These are phyloP conservation scores for Dreissena rostriformis DNA, from an alignment of 1,140 invertebrate genomes.

Conservation along the genomic window DNA sequence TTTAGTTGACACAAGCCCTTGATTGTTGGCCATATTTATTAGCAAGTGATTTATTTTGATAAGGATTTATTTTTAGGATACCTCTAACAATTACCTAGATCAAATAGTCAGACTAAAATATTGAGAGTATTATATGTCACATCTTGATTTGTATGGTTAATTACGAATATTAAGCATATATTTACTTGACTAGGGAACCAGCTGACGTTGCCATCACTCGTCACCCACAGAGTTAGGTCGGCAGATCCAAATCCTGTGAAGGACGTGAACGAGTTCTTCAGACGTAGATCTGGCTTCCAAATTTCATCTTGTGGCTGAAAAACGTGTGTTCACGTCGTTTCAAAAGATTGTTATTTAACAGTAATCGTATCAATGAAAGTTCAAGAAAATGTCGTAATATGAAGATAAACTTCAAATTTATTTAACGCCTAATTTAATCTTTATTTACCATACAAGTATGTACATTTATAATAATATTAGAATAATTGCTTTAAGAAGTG, in stretches of 20 bases:
- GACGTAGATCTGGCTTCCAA: conserved; percentile 57
- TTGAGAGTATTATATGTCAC: background rate
- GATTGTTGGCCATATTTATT: background rate
- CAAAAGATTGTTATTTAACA: no score
- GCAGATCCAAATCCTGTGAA: conserved; percentile 50
- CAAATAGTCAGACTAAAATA: background rate
- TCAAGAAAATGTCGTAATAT: no score
- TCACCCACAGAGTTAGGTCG: conserved; percentile 1
- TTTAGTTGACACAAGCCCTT: background rate
- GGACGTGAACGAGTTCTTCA: conserved; percentile 48
- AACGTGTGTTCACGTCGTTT: background rate
- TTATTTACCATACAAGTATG: no score
- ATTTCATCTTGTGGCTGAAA: conserved; percentile 58
- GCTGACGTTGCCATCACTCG: background rate
- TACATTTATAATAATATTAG: no score
- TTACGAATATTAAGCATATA: conserved; percentile 1
- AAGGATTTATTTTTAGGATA: background rate
- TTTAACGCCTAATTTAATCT: no score
- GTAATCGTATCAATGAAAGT: no score
- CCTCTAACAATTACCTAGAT: background rate
- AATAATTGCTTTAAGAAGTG: no score
- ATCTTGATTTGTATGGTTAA: background rate
- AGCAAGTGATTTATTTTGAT: background rate
- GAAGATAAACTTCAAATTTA: no score
- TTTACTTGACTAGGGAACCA: conserved; percentile 43